phyloP scores from a whole-genome alignment of 2,888 invertebrate genomes.

The Ptilodon capucinus region DNA sequence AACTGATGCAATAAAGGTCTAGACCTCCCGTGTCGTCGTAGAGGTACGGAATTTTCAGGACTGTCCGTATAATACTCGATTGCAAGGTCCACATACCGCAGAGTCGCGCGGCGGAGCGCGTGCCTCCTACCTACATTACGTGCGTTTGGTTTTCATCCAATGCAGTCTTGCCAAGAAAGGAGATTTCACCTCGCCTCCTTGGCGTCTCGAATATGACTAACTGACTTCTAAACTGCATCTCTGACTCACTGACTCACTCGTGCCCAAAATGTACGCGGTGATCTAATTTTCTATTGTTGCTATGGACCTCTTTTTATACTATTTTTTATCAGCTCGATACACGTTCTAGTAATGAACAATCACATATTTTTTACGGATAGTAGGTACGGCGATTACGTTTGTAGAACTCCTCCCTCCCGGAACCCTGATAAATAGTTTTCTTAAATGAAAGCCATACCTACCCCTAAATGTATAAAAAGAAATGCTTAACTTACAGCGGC shows the following conservation, averaged over 20 bases:
- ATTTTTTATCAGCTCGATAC: constrained; percentile 7
- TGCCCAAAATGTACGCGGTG: constrained; percentile 32
- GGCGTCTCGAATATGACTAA: constrained; percentile 31
- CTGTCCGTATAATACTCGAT: background rate
- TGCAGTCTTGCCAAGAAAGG: constrained; percentile 32
- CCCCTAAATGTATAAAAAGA: no score
- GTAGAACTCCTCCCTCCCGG: no score
- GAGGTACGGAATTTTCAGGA: no score
- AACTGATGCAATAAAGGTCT: no score
- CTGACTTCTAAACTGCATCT: constrained; percentile 17
- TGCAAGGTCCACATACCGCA: background rate
- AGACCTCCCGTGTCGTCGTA: no score
- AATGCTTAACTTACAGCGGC: no score
- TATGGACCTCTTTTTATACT: constrained; percentile 2
- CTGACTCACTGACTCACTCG: constrained; percentile 30
- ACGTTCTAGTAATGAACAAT: no score
- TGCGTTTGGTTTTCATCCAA: constrained; percentile 1
- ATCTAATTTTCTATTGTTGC: constrained; percentile 32
- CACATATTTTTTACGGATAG: no score
- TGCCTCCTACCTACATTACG: constrained; percentile 3
- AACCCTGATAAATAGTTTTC: no score
- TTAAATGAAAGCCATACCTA: no score
- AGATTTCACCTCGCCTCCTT: constrained; percentile 18
- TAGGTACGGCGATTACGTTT: no score
- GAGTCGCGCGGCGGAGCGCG: constrained; percentile 8